Evolutionary conservation across 2,888 invertebrate species (phyloP), one percentile per base, ranked within the genome.

Genomic region (Octodonta nipae): DNA sequence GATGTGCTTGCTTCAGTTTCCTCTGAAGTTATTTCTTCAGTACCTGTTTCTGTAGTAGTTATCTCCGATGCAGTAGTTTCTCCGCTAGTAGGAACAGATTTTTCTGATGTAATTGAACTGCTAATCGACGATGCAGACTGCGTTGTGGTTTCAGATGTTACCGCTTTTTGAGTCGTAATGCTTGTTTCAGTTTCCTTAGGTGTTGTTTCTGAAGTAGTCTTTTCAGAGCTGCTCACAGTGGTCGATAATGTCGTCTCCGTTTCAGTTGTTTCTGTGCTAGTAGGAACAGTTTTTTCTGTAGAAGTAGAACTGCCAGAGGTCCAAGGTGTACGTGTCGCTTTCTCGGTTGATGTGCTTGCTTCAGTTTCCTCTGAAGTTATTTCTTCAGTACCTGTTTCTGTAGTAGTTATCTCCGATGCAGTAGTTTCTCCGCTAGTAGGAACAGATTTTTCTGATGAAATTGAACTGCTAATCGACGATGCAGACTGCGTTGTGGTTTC

Each of bases 1-100:
- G 34, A 22, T 12, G 31, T 34, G 2, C n/a, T 15, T 3, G 2
- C 20, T 20, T 20, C 34, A 25, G 25, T 32, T 1, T 13, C 13
- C 17, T 17, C 32, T 4, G 31, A 11, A 4, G 30, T 20, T 7
- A n/a, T 7, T n/a, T 29, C 27, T n/a, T 26, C 25, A 4, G 30
- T 32, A 14, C 17, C 15, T 25, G 30, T 7, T 8, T 4, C 20
- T 13, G 7, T 8, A n/a, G 20, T 20, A 7, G 20, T 20, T 20
- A n/a, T 20, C 6, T 20, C 20, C 7, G 20, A 20, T 20, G 7
- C 20, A 7, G 20, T n/a, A n/a, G n/a, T n/a, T n/a, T n/a, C n/a
- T n/a, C n/a, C n/a, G n/a, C n/a, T n/a, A n/a, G n/a, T n/a, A n/a
- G n/a, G n/a, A n/a, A n/a, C n/a, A n/a, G n/a, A n/a, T n/a, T n/a